Conservation (phyloP, 2,888 invertebrate genomes). For the Helobdella robusta region DNA sequence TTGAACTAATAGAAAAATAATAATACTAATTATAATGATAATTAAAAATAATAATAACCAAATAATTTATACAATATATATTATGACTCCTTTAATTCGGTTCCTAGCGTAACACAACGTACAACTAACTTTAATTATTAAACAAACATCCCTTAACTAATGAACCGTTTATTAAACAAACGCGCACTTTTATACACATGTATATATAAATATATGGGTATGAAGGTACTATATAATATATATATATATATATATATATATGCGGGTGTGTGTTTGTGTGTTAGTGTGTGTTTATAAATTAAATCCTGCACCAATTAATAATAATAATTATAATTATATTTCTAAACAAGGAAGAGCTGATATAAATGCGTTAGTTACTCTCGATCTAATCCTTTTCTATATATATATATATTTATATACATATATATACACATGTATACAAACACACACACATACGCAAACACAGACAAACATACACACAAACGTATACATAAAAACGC, state of each 20-base stretch:
- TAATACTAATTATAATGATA: too few species aligned
- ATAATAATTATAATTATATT: background rate
- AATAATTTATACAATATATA: too few species aligned
- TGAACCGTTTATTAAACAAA: background rate
- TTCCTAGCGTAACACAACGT: too few species aligned
- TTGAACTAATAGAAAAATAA: too few species aligned
- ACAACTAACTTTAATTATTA: too few species aligned
- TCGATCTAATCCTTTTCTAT: background rate
- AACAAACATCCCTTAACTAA: too few species aligned
- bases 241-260: conserved; percentile 1
- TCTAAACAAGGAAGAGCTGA: background rate
- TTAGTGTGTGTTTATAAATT: conserved; percentile 7
- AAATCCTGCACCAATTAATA: background rate
- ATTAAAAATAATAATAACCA: too few species aligned
- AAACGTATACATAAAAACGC: background rate
- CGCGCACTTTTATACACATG: background rate
- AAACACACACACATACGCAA: conserved; percentile 15
- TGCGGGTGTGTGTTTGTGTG: conserved; percentile 9
- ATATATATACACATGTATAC: conserved; percentile 24
- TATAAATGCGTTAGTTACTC: background rate
- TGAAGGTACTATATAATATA: background rate
- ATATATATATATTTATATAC: conserved; percentile 22
- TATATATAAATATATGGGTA: background rate
- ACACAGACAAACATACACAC: conserved; percentile 8
- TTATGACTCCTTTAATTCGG: too few species aligned